These are phyloP conservation scores for Sphecodes monilicornis DNA, from an alignment of 2,888 invertebrate genomes.

Conservation along the genomic window DNA sequence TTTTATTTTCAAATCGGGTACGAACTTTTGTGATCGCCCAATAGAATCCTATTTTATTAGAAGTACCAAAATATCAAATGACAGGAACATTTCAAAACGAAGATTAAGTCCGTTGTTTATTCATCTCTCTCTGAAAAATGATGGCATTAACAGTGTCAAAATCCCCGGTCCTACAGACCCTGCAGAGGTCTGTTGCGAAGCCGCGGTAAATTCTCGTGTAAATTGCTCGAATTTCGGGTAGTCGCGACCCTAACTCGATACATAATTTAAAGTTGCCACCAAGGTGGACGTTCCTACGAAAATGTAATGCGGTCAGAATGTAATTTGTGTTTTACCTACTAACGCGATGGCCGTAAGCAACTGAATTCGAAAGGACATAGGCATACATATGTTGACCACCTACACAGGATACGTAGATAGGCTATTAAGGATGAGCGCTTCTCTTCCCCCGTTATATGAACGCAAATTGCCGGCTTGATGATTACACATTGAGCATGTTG, in stretches of 20 bases:
- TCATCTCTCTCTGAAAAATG: not conserved
- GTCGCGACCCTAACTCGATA: constrained; percentile 31
- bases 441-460: constrained; percentile 5
- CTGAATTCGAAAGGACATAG: constrained; percentile 50
- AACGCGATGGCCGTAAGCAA: constrained; percentile 32
- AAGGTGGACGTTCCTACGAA: constrained; percentile 33
- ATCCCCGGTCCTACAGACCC: not conserved
- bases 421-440: constrained; percentile 52
- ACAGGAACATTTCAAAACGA: not conserved
- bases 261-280: constrained; percentile 53
- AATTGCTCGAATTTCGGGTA: constrained; percentile 47
- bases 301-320: constrained; percentile 41
- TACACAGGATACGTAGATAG: constrained; percentile 48
- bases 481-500: constrained; percentile 68
- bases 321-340: constrained; percentile 59
- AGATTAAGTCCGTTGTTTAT: constrained; percentile 8
- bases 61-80: too few relatives aligned
- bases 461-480: constrained; percentile 65
- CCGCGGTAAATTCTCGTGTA: constrained; percentile 32
- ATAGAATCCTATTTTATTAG: too few relatives aligned
- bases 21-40: too few relatives aligned
- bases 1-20: too few relatives aligned
- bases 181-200: not conserved
- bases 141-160: not conserved
- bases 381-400: constrained; percentile 45